phyloP scores from a whole-genome alignment of 1,140 invertebrate species.

The Melitaea cinxia region DNA sequence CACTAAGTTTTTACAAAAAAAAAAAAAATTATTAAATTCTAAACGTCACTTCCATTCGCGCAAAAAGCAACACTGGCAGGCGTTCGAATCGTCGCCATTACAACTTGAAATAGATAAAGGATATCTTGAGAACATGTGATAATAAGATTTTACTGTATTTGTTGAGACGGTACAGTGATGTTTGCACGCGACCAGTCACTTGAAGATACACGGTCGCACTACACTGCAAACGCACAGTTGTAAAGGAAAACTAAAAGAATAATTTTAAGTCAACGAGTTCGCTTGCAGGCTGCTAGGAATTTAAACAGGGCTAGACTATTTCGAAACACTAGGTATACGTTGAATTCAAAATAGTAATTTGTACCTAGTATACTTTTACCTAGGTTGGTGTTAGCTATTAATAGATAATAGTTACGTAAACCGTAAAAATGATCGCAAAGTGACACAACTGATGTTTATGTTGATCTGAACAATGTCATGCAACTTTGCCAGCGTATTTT shows the following conservation, averaged over 20 bases:
- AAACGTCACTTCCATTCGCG: constrained; percentile 32
- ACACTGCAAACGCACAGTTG: constrained; percentile 26
- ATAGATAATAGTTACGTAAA: background rate
- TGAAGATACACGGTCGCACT: constrained; percentile 37
- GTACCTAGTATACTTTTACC: background rate
- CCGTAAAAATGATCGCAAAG: background rate
- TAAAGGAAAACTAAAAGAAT: constrained; percentile 36
- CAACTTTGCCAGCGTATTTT: too few relatives aligned
- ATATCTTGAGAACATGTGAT: constrained; percentile 57
- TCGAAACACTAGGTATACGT: constrained; percentile 13
- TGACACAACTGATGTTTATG: background rate
- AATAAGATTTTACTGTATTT: constrained; percentile 45
- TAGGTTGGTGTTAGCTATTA: background rate
- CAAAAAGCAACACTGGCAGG: constrained; percentile 36
- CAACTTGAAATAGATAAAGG: constrained; percentile 29
- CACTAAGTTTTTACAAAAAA: constrained; percentile 25
- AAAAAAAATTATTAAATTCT: constrained; percentile 23
- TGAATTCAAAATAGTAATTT: constrained; percentile 14
- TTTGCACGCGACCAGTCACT: constrained; percentile 38
- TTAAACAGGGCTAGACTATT: constrained; percentile 9
- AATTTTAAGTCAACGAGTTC: constrained; percentile 13
- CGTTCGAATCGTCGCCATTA: background rate
- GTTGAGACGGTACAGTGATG: background rate
- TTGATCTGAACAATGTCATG: too few relatives aligned
- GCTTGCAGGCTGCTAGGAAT: constrained; percentile 16